Evolutionary conservation across 2,888 invertebrate species (phyloP).

Genomic region (Stratiomys singularior): DNA sequence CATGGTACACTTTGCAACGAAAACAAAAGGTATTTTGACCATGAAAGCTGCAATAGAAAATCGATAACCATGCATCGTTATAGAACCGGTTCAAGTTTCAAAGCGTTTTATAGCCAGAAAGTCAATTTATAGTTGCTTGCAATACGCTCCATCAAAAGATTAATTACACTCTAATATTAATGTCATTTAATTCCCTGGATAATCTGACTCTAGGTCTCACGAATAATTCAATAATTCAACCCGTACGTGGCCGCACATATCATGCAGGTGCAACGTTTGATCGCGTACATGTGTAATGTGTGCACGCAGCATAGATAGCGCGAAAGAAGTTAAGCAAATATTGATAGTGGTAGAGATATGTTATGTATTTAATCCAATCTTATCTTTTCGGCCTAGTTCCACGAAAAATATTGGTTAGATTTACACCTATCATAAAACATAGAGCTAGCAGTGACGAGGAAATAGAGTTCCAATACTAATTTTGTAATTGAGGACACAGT

Average conservation of each 20-base stretch:
- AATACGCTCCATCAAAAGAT: constrained; percentile 1
- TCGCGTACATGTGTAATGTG: too few species aligned
- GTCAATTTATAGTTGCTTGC: neutral
- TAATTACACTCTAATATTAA: neutral
- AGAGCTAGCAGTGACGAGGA: neutral
- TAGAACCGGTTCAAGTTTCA: neutral
- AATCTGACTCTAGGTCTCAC: neutral
- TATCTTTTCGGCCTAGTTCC: constrained; percentile 15
- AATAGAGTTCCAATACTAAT: too few species aligned
- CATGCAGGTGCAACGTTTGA: too few species aligned
- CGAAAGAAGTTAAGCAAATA: neutral
- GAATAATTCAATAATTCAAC: neutral
- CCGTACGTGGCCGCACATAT: too few species aligned
- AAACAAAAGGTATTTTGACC: neutral
- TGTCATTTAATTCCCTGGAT: neutral
- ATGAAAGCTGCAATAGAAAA: neutral
- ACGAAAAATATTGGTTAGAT: neutral
- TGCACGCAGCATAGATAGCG: neutral
- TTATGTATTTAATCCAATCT: neutral
- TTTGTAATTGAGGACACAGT: too few species aligned
- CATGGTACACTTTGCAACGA: too few species aligned
- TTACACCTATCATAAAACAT: neutral
- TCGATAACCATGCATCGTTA: neutral
- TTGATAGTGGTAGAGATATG: neutral
- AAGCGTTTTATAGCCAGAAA: neutral